Base-by-base conservation (phyloP, 2,113 vertebrate species). In the Lamprologus sp. region DNA sequence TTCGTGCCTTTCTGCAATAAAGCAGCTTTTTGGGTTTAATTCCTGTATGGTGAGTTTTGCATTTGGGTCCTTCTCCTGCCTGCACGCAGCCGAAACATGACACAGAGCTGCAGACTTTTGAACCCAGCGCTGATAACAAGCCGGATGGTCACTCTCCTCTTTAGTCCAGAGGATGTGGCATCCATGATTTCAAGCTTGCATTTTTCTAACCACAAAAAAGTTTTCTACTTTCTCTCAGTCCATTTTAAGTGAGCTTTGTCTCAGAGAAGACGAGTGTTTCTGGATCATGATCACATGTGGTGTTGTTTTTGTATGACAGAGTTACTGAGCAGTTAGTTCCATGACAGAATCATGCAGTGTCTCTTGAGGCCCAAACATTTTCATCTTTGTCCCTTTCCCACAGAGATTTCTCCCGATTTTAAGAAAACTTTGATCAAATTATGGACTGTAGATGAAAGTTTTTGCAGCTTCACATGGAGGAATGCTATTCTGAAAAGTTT, bases 1-100 rank as follows among this genome's bases (percentile, higher is more conserved):
- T 28, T 15, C 0, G 0, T 58, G 26, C 26, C 3, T 9, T 28
- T 28, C 55, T 58, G 55, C 4, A 58, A 28, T 58, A 58, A 58
- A 58, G 5, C 23, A 58, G 55, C 26, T 58, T 58, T 58, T 28
- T 58, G 26, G 15, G 13, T 2, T 58, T 58, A 28, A 15, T 28
- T 9, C 0, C 13, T 58, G 1, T 58, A 15, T 58, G 23, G 23
- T 1, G 23, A 58, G 13, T 2, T 28, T 58, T 2, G 7, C 55
- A 2, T 58, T 58, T 58, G 23, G 13, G 23, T 28, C 23, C 23
- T 28, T 58, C 23, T 28, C 23, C 55, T 58, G 23, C 55, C 55
- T 15, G 23, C 13, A 58, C 23, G 9, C 55, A 58, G 55, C 23
- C 1, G 2, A 58, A 58, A 58, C 55, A 28, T 58, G 23, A 28